Percentiles rank a stretch among this genome's conserved stretches.
Conservation (phyloP, 2,797 vertebrate genomes). For the Borostomias antarcticus region DNA sequence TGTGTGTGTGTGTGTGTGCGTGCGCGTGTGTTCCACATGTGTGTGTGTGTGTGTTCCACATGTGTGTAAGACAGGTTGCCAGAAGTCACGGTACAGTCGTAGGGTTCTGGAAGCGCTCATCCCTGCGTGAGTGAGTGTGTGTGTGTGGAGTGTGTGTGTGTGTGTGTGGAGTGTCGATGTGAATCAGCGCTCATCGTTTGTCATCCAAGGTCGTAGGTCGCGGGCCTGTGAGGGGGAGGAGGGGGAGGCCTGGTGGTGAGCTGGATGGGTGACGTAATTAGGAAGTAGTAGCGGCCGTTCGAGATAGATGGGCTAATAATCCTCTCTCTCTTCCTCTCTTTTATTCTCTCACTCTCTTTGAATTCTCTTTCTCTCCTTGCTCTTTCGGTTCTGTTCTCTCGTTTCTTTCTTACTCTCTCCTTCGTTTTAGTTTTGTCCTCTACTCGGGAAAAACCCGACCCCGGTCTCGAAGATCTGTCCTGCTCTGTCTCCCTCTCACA, state of each 20-base stretch:
- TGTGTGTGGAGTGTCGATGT: conserved; percentile 56
- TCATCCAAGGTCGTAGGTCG: conserved; percentile 68
- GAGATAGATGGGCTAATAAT: conserved; percentile 63
- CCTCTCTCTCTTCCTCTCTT: conserved; percentile 21
- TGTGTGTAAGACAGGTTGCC: conserved; percentile 53
- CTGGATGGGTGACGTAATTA: conserved; percentile 55
- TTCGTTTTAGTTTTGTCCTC: neutral
- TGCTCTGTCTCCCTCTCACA: conserved; percentile 21
- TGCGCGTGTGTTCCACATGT: neutral
- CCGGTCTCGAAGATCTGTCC: neutral
- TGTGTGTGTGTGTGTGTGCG: neutral
- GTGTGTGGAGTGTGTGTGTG: too few relatives aligned
- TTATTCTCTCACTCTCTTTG: conserved; percentile 2
- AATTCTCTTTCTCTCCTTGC: neutral
- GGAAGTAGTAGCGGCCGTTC: conserved; percentile 51
- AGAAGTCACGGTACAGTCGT: conserved; percentile 14
- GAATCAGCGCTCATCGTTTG: conserved; percentile 75
- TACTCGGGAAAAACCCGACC: neutral
- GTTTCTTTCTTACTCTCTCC: neutral
- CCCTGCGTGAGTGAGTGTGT: conserved; percentile 34
- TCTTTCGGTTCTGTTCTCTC: conserved; percentile 3
- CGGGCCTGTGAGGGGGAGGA: conserved; percentile 50
- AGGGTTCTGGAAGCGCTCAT: conserved; percentile 67
- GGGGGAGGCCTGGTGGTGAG: neutral
- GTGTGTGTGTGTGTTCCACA: neutral